Evolutionary conservation across 2,888 invertebrate genomes (phyloP), one percentile per base, ranked within the genome.

Genomic region (Rambutsinella grinnellia): DNA sequence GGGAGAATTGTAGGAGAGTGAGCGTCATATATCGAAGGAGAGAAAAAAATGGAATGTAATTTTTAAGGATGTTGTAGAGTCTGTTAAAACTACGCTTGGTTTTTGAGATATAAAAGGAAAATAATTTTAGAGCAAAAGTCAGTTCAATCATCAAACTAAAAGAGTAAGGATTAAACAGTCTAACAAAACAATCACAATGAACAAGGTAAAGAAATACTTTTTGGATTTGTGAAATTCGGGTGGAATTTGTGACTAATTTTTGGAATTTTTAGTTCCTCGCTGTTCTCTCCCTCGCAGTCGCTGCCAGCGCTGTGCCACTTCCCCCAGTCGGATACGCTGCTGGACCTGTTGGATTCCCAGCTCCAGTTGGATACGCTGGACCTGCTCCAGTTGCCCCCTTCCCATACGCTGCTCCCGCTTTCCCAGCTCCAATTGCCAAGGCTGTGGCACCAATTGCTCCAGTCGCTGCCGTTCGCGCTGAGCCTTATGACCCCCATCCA

Each of bases 401-500:
- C n/a, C n/a, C n/a, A n/a, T n/a, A n/a, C n/a, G n/a, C 28, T 67
- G n/a, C 28, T 67, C 3, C 58, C 68, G 3, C 57, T 47, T 66
- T 56, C 24, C 56, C 66, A 3, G 44, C 36, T 21, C 44, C 10
- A 3, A 47, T 61, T 8, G 49, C 49, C 49, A 44, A 63, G 24
- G 46, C 49, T 5, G 23, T 61, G 19, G 61, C 47, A 5, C 58
- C 21, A 5, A 44, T 56, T 51, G 65, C 63, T n/a, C 56, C 66
- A 58, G 53, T 63, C 27, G 61, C 21, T 17, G 53, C 53, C n/a
- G 79, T 74, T 28, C 51, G 60, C 58, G 65, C 76, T 23, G 80
- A 78, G 61, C 80, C 80, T 24, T 76, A 60, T 57, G 80, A 80
- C 58, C 78, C 80, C 17, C 69, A 79, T 58, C 80, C 80, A 74